Conservation (phyloP, 2,888 invertebrate species). For the Leptinotarsa haldemani region DNA sequence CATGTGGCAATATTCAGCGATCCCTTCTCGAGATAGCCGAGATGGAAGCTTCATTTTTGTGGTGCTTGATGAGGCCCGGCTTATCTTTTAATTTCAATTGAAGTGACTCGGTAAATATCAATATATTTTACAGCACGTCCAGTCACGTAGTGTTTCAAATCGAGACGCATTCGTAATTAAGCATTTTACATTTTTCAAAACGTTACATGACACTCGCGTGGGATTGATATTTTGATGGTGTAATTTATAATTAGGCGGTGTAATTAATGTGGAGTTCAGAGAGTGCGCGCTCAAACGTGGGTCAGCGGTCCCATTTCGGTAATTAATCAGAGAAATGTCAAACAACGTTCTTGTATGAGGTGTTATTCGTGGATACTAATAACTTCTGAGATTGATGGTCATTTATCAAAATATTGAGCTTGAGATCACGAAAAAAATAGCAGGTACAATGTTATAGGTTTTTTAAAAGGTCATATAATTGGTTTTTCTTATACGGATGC, state of each 20-base stretch:
- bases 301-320: background rate
- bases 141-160: constrained; percentile 33
- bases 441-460: no score
- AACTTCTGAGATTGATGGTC: background rate
- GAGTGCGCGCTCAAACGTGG: background rate
- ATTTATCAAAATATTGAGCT: background rate
- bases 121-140: constrained; percentile 34
- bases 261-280: background rate
- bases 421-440: no score
- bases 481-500: no score
- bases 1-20: constrained; percentile 9
- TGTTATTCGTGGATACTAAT: background rate
- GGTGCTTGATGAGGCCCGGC: constrained; percentile 31
- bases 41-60: constrained; percentile 27
- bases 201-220: constrained; percentile 2
- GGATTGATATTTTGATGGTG: constrained; percentile 15
- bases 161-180: constrained; percentile 36
- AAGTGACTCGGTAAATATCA: constrained; percentile 36
- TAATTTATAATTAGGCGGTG: constrained; percentile 14
- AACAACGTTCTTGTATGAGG: background rate
- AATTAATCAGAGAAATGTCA: background rate
- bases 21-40: constrained; percentile 3
- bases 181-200: constrained; percentile 31
- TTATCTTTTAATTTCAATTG: constrained; percentile 39
- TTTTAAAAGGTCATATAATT: no score